Percentiles rank a stretch among this genome's conserved stretches.
phyloP scores from a whole-genome alignment of 2,113 vertebrate species.

The Tragelaphus scriptus region DNA sequence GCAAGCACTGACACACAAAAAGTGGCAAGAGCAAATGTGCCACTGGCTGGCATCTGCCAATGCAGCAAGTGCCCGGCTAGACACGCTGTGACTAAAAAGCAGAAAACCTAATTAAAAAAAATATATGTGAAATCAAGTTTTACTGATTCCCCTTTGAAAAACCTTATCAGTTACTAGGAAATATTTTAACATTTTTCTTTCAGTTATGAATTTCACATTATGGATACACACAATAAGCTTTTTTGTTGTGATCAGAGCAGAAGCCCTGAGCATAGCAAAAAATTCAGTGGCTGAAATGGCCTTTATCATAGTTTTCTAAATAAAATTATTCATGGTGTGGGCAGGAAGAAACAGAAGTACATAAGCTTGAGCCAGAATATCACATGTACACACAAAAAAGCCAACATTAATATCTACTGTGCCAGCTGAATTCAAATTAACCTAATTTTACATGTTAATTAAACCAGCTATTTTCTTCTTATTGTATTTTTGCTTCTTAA shows the following conservation, averaged over 20 bases:
- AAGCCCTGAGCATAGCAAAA: conserved; percentile 40
- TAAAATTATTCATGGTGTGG: conserved; percentile 65
- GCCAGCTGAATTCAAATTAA: conserved; percentile 88
- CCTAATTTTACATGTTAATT: conserved; percentile 90
- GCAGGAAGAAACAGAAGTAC: conserved; percentile 68
- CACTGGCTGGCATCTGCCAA: not conserved
- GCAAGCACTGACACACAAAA: not conserved
- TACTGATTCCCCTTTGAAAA: not conserved
- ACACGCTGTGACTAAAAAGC: not conserved
- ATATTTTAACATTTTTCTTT: conserved; percentile 39
- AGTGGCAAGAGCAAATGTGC: not conserved
- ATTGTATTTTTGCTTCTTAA: conserved; percentile 92
- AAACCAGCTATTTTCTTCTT: conserved; percentile 91
- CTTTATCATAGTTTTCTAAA: conserved; percentile 62
- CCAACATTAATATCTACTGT: conserved; percentile 82
- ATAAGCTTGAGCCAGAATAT: conserved; percentile 71
- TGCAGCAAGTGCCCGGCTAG: not conserved
- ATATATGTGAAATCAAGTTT: not conserved
- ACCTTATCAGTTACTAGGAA: not conserved
- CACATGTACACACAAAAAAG: conserved; percentile 67
- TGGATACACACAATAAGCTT: not conserved
- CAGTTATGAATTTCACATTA: not conserved
- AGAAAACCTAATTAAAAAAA: not conserved
- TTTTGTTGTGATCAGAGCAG: conserved; percentile 10
- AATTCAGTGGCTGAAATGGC: conserved; percentile 66